These are phyloP conservation scores for Seriola dumerili DNA, from an alignment of 2,113 vertebrate species.

Conservation along the genomic window DNA sequence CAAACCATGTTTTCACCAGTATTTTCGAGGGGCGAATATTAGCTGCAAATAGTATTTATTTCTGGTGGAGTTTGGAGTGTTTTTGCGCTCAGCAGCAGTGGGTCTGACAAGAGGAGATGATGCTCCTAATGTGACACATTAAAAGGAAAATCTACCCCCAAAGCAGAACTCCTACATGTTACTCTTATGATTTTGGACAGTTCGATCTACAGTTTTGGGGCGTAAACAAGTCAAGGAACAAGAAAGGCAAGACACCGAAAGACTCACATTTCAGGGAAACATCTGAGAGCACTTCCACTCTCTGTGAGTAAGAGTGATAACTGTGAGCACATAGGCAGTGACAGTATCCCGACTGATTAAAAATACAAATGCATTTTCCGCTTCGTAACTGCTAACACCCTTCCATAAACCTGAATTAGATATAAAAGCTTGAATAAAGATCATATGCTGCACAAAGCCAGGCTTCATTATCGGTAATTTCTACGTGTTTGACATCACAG, in stretches of 20 bases:
- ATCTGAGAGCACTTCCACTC: constrained; percentile 12
- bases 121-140: constrained; percentile 67
- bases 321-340: not conserved
- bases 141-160: constrained; percentile 56
- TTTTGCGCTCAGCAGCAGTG: constrained; percentile 38
- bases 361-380: constrained; percentile 26
- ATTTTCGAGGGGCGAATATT: constrained; percentile 51
- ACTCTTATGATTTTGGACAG: constrained; percentile 62
- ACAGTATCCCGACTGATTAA: constrained; percentile 14
- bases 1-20: constrained; percentile 44
- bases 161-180: constrained; percentile 49
- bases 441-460: constrained; percentile 1
- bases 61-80: constrained; percentile 40
- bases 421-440: constrained; percentile 29
- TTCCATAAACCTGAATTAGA: constrained; percentile 24
- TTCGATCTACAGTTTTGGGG: constrained; percentile 24
- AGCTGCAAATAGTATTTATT: constrained; percentile 53
- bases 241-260: constrained; percentile 39
- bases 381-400: not conserved
- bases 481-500: not conserved
- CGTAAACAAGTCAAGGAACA: constrained; percentile 61
- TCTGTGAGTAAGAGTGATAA: constrained; percentile 6
- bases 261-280: constrained; percentile 29
- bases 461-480: constrained; percentile 16
- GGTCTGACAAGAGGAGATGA: constrained; percentile 59